Base-by-base conservation (phyloP, 2,888 invertebrate species). In the Agrenia bidenticulata region DNA sequence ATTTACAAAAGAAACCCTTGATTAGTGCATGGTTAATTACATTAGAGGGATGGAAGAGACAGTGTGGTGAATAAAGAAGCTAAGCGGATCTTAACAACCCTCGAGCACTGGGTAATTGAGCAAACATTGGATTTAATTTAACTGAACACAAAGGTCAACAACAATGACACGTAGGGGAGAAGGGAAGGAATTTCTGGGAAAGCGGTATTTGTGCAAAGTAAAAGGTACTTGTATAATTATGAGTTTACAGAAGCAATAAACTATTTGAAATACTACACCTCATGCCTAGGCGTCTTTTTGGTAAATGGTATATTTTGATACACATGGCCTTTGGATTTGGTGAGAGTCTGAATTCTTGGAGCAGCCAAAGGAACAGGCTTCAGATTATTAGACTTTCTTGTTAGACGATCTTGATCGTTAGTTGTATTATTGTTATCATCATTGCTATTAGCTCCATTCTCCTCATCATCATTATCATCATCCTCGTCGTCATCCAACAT, bases 271-370 rank as follows among this genome's bases (percentile, higher is more conserved):
- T 57, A 64, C 68, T 75, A 75, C 66, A 74, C 74, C 70, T 70
- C 70, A 67, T 71, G 70, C 37, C 66, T 66, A 58, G 77, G 77
- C 50, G 82, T 81, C 76, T 80, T 81, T 74, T 82, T 79, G 60
- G 83, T 82, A 63, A 81, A 78, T 58, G 84, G 83, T 65, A 84
- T 82, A 76, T 84, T 84, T 78, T 83, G 83, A 75, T 84, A 84
- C 39, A 81, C 82, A 75, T 83, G 83, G 72, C 77, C 70, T 19
- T 67, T 69, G 4, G 72, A 69, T 49, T 74, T 72, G 66, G 66
- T 74, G 54, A 75, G 60, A 2, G 73, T 74, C 60, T 73, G 73
- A 58, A 70, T 70, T 55, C 77, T 39, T 1, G 77, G 77, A 57
- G 77, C 77, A 51, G 77, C 70, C 15, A 73, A 56, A 13, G 77